Percentiles rank a stretch among this genome's conserved stretches.
phyloP scores from a whole-genome alignment of 1,140 invertebrate genomes.

The Dinoponera quadriceps region DNA sequence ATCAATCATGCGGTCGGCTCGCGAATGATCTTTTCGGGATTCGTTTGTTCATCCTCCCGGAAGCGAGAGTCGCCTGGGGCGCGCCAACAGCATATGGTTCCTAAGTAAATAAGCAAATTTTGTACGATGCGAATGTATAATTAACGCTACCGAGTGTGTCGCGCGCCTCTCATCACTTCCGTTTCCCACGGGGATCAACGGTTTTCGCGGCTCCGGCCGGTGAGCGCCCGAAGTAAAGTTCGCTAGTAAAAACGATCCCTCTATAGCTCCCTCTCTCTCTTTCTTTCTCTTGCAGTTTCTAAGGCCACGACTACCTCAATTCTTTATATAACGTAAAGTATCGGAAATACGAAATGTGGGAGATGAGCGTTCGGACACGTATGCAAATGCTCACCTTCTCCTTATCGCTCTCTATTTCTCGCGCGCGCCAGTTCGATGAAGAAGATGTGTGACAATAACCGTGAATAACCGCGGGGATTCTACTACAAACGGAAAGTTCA shows the following conservation, averaged over 20 bases:
- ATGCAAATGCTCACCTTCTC: neutral
- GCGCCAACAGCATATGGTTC: slow-evolving; percentile 25
- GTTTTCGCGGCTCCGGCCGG: no score
- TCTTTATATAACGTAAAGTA: slow-evolving; percentile 32
- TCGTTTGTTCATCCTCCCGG: slow-evolving; percentile 1
- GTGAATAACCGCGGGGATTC: neutral
- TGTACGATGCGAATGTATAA: slow-evolving; percentile 22
- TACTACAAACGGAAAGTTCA: neutral
- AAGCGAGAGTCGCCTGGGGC: slow-evolving; percentile 5
- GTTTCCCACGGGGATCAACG: slow-evolving; percentile 19
- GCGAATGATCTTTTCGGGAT: neutral
- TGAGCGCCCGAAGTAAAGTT: neutral
- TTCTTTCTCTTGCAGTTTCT: neutral
- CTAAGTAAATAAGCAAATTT: slow-evolving; percentile 60
- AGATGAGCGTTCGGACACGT: neutral
- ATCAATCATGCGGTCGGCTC: neutral
- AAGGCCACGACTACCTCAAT: slow-evolving; percentile 22
- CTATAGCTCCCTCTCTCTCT: no score
- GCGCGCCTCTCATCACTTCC: slow-evolving; percentile 14
- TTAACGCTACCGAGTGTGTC: neutral
- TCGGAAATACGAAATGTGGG: neutral
- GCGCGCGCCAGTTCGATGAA: neutral
- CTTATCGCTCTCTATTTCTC: no score
- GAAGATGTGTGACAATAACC: slow-evolving; percentile 42
- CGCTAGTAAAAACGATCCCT: neutral